phyloP scores from a whole-genome alignment of 2,888 invertebrate species.

The Marasmarcha lunaedactyla region DNA sequence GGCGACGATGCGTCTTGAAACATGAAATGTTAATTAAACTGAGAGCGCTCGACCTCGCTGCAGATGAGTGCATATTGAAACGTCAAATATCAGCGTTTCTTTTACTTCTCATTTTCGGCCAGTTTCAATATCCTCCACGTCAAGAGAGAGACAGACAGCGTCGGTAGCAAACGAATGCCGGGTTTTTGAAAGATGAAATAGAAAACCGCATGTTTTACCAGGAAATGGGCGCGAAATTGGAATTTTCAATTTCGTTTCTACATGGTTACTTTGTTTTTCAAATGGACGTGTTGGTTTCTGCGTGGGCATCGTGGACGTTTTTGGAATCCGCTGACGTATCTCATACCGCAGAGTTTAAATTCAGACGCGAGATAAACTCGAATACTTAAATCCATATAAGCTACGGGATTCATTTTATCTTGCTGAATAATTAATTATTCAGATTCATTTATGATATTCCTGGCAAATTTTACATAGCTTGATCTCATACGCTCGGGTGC shows the following conservation, averaged over 20 bases:
- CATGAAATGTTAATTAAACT: slow-evolving; percentile 2
- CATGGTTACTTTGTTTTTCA: slow-evolving; percentile 37
- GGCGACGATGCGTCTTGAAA: slow-evolving; percentile 26
- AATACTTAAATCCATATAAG: too few relatives aligned
- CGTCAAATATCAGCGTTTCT: slow-evolving; percentile 61
- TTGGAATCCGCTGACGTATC: background rate
- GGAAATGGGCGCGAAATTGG: slow-evolving; percentile 57
- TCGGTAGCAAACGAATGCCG: slow-evolving; percentile 28
- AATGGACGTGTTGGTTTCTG: slow-evolving; percentile 1
- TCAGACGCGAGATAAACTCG: too few relatives aligned
- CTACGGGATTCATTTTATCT: too few relatives aligned
- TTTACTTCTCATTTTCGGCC: slow-evolving; percentile 62
- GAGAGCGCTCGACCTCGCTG: slow-evolving; percentile 18
- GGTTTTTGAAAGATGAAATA: slow-evolving; percentile 49
- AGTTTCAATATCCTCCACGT: slow-evolving; percentile 59
- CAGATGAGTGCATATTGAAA: slow-evolving; percentile 66
- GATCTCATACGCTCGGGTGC: background rate
- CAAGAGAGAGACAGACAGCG: slow-evolving; percentile 45
- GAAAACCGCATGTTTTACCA: slow-evolving; percentile 53
- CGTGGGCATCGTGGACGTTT: background rate
- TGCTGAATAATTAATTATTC: too few relatives aligned
- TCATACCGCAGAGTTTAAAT: background rate
- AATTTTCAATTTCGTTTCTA: slow-evolving; percentile 54
- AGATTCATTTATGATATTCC: too few relatives aligned
- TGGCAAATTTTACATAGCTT: background rate